Percentiles rank a stretch among this genome's conserved stretches.
These are phyloP conservation scores for Anolis sagrei DNA, from an alignment of 2,113 vertebrate genomes.

Conservation along the genomic window DNA sequence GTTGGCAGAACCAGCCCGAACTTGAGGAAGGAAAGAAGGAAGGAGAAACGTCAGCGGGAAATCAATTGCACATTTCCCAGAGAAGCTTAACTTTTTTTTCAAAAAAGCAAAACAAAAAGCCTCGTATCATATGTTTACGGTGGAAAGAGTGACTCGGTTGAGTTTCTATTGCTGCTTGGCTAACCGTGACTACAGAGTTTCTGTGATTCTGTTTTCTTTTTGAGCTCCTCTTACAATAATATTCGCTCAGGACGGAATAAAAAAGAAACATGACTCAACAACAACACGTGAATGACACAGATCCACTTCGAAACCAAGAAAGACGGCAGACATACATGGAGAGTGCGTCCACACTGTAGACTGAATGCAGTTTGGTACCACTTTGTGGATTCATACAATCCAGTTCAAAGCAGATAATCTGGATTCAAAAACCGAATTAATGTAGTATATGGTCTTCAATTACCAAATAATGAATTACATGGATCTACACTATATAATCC, in stretches of 20 bases:
- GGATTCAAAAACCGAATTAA: too few relatives aligned
- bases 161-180: not conserved
- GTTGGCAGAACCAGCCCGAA: too few relatives aligned
- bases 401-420: too few relatives aligned
- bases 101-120: not conserved
- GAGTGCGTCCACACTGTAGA: too few relatives aligned
- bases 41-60: too few relatives aligned
- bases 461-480: too few relatives aligned
- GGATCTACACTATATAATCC: too few relatives aligned
- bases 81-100: accelerated
- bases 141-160: not conserved
- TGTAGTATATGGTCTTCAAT: too few relatives aligned
- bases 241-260: not conserved
- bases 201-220: not conserved
- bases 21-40: too few relatives aligned
- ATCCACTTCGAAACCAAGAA: not conserved
- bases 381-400: too few relatives aligned
- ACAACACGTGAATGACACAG: not conserved
- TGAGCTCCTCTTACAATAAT: not conserved
- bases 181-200: not conserved
- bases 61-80: not conserved
- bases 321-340: too few relatives aligned
- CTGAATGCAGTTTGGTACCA: too few relatives aligned
- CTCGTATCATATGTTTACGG: not conserved
- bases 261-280: constrained; percentile 9